Evolutionary conservation across 2,113 vertebrate species (phyloP).

Genomic region (Saguinus imperator): DNA sequence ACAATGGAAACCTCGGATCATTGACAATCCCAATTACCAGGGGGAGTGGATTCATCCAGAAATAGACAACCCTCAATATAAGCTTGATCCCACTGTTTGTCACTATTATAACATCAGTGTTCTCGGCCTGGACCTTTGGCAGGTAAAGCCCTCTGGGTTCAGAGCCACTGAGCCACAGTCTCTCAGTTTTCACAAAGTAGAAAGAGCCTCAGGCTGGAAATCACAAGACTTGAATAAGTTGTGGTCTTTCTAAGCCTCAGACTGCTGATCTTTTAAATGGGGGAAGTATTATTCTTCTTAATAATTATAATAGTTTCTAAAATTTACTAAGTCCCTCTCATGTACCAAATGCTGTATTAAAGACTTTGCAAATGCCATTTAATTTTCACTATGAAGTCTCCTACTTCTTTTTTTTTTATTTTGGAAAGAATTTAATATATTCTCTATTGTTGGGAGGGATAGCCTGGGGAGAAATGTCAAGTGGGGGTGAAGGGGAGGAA

Average conservation of each 20-base stretch:
- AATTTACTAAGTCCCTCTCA: not conserved
- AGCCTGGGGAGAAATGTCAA: too few species aligned
- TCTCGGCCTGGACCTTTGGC: conserved; percentile 89
- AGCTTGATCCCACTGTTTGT: conserved; percentile 86
- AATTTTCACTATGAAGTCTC: not conserved
- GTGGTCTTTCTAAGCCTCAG: conserved; percentile 22
- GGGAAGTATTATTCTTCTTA: not conserved
- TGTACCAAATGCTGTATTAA: not conserved
- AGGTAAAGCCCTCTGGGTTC: conserved; percentile 79
- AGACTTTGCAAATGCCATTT: not conserved
- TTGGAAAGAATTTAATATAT: not conserved
- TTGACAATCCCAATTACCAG: conserved; percentile 89
- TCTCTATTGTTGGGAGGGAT: not conserved
- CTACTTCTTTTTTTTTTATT: not conserved
- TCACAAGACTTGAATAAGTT: conserved; percentile 23
- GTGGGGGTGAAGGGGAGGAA: too few species aligned
- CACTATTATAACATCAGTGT: conserved; percentile 86
- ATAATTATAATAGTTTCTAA: not conserved
- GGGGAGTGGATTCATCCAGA: conserved; percentile 90
- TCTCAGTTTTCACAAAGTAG: not conserved
- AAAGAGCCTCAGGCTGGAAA: conserved; percentile 1
- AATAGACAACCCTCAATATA: conserved; percentile 91
- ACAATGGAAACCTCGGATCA: conserved; percentile 88
- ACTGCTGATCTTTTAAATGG: conserved; percentile 45
- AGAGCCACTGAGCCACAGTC: not conserved